Base-by-base conservation (phyloP, 2,113 vertebrate genomes). In the Syngnathoides biaculeatus region DNA sequence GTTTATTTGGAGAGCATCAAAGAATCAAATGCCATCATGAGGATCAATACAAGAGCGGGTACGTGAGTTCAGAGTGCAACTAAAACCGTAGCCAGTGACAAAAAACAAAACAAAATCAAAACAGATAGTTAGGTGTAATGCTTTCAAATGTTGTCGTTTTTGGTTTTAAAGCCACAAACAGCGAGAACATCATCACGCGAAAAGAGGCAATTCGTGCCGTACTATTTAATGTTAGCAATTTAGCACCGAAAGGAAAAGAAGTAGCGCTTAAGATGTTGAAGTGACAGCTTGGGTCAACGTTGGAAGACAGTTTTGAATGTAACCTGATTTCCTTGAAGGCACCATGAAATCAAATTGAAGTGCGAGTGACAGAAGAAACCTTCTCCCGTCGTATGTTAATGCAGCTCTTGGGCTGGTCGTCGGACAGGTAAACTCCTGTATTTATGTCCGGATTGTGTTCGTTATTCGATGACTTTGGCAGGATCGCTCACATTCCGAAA, bases 281-380 rank as follows among this genome's bases (percentile, higher is more conserved):
- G 12, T 7, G 8, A 53, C n/a, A 58, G 17, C 0, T 8, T 17
- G 2, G 45, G 5, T 35, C 1, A 35, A 35, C 12, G 3, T 11
- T 24, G n/a, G 20, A 19, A 12, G 10, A 38, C 1, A 38, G 8
- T 2, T 9, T 6, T 8, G 10, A 1, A 73, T 42, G 1, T 79
- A 76, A 61, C 81, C 13, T 13, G 65, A 71, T 22, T 64, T 35
- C 17, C 63, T 1, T 62, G 83, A 89, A 88, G 17, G 83, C 84
- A 81, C 27, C 86, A 78, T 67, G 53, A 71, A 56, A 4, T 64
- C 70, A 82, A 76, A 80, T 78, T 74, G 77, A 82, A 80, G 83
- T 78, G 67, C 14, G 65, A 22, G n/a, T 64, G 84, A n/a, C n/a
- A n/a, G n/a, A n/a, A 12, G 40, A 71, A 77, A 74, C 73, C 73